These are phyloP conservation scores for Oedothorax gibbosus DNA, from an alignment of 1,140 invertebrate species.

Conservation along the genomic window DNA sequence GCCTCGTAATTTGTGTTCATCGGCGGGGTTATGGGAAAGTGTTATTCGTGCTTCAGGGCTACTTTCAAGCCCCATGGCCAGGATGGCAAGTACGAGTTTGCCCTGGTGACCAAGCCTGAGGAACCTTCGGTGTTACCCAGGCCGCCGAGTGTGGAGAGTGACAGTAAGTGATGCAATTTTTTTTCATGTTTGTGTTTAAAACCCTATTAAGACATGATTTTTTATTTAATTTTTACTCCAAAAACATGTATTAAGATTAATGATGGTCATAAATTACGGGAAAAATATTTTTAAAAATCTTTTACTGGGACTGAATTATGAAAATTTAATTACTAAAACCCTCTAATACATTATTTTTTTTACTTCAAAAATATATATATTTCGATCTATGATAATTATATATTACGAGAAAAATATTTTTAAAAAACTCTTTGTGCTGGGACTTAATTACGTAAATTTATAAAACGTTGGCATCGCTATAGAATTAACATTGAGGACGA, in stretches of 20 bases:
- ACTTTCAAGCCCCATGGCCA: conserved; percentile 21
- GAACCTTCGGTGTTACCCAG: conserved; percentile 26
- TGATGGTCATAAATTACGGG: neutral
- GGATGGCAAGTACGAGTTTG: conserved; percentile 3
- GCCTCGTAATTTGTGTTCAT: neutral
- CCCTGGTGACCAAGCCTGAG: conserved; percentile 26
- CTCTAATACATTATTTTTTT: neutral
- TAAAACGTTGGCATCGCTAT: no score
- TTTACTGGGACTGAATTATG: neutral
- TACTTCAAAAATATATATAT: neutral
- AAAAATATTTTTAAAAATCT: neutral
- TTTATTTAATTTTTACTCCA: neutral
- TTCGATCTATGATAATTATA: neutral
- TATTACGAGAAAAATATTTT: no score
- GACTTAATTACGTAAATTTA: no score
- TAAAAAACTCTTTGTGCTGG: no score
- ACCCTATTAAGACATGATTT: neutral
- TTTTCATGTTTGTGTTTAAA: neutral
- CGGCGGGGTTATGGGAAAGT: conserved; percentile 37
- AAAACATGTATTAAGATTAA: neutral
- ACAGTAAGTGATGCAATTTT: conserved; percentile 25
- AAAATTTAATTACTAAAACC: neutral
- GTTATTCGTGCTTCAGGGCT: conserved; percentile 46
- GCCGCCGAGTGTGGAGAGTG: conserved; percentile 36
- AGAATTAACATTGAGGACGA: no score